phyloP scores from a whole-genome alignment of 2,113 vertebrate species.

The Felis chaus region DNA sequence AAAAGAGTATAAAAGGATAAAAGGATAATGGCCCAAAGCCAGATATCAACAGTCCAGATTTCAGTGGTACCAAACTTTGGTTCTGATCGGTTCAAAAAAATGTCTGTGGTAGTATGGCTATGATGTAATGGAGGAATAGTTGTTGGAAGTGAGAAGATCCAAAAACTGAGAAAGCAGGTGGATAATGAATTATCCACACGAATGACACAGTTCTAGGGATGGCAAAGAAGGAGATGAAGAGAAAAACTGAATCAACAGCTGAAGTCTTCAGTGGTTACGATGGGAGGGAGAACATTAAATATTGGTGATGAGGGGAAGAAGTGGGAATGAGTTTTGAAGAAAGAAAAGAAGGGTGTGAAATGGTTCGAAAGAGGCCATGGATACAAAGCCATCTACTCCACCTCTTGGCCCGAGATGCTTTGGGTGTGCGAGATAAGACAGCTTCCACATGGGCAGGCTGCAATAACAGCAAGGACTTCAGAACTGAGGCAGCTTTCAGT shows the following conservation, averaged over 20 bases:
- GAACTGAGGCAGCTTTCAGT: background rate
- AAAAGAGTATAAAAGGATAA: background rate
- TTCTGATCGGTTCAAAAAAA: background rate
- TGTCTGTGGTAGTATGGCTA: background rate
- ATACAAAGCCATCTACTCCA: background rate
- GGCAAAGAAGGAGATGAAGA: background rate
- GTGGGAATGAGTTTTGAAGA: background rate
- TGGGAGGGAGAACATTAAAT: background rate
- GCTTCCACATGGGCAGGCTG: background rate
- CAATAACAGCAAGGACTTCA: background rate
- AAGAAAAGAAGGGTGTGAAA: background rate
- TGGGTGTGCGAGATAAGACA: background rate
- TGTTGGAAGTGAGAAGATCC: background rate
- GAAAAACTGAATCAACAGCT: background rate
- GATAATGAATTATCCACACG: background rate
- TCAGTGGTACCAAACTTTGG: background rate
- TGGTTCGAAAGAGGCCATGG: background rate
- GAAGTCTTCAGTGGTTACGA: background rate
- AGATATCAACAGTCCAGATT: background rate
- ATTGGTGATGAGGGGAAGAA: background rate
- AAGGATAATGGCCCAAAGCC: background rate
- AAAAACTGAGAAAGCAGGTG: background rate
- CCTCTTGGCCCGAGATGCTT: background rate
- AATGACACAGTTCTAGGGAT: background rate
- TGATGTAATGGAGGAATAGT: background rate